Base-by-base conservation (phyloP, 2,888 invertebrate species). In the Coenonympha glycerion region DNA sequence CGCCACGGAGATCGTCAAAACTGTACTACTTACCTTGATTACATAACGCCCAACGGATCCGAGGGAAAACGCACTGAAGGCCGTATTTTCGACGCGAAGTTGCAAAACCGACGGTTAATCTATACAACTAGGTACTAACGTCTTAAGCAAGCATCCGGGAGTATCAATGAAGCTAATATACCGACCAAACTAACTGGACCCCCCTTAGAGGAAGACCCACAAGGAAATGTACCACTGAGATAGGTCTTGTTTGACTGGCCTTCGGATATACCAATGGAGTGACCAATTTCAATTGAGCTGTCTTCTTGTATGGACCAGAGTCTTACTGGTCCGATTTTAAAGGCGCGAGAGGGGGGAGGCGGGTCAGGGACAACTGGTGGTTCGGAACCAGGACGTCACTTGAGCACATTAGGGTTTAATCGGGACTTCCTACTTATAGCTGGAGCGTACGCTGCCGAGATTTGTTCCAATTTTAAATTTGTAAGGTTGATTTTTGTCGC, bases 391-490 rank as follows among this genome's bases (percentile, higher is more conserved):
- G 60, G 71, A 76, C 75, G 73, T 77, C 82, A 84, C 84, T 85
- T 85, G 83, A 86, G 84, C 83, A 68, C 73, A 85, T 85, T 85
- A 84, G 71, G 66, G 67, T 71, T 66, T 70, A 86, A 85, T 84
- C 76, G 84, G 83, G 73, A 86, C 84, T 84, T 86, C 85, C 85
- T 86, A 83, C 83, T 85, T 86, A 85, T 68, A 69, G 67, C 63
- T 62, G 64, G 68, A 69, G 71, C 71, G 60, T 60, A 59, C 68
- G 65, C 74, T 72, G 74, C 80, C 66, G 80, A 83, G 84, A 85
- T 85, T 85, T 85, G 83, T 81, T 77, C 79, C 81, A 82, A 76
- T 85, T 83, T 80, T 66, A 69, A 78, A 61, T 60, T 62, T 54
- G 58, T 57, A 53, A 60, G 59, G 62, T 63, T 56, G 60, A 61